phyloP scores from a whole-genome alignment of 2,113 vertebrate genomes.

The Ia io region DNA sequence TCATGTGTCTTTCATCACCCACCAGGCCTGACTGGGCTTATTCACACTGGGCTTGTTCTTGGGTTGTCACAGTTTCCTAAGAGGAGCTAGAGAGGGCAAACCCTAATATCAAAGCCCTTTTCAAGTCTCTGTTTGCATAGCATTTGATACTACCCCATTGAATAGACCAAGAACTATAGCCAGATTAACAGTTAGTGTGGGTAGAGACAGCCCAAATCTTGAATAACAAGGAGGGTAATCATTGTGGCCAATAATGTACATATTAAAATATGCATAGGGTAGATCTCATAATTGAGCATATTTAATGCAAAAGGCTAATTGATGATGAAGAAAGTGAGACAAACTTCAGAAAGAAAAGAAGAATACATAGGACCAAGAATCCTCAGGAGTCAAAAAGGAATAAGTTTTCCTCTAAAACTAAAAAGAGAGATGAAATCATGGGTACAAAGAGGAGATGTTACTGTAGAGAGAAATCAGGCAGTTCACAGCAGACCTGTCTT shows the following conservation, averaged over 20 bases:
- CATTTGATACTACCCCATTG: not conserved
- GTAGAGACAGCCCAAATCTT: not conserved
- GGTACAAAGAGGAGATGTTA: not conserved
- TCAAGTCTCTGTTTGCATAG: not conserved
- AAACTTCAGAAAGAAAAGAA: not conserved
- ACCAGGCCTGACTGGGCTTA: not conserved
- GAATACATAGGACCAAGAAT: not conserved
- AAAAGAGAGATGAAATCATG: not conserved
- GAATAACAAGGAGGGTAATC: not conserved
- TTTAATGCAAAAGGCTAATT: not conserved
- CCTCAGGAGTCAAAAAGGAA: not conserved
- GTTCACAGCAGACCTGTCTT: not conserved
- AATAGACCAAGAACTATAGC: not conserved
- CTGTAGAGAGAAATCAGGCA: not conserved
- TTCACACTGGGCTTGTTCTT: not conserved
- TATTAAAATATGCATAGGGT: not conserved
- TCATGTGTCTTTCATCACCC: not conserved
- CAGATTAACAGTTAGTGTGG: not conserved
- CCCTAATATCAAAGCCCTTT: not conserved
- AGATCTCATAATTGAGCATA: not conserved
- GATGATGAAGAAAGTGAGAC: not conserved
- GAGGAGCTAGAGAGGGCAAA: not conserved
- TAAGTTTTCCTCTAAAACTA: not conserved
- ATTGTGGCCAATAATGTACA: not conserved
- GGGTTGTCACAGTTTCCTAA: not conserved